A percentile compares a stretch with the other conserved stretches of the same genome.
Evolutionary conservation across 2,888 invertebrate species (phyloP).

Genomic region (Ophioninae sp.): DNA sequence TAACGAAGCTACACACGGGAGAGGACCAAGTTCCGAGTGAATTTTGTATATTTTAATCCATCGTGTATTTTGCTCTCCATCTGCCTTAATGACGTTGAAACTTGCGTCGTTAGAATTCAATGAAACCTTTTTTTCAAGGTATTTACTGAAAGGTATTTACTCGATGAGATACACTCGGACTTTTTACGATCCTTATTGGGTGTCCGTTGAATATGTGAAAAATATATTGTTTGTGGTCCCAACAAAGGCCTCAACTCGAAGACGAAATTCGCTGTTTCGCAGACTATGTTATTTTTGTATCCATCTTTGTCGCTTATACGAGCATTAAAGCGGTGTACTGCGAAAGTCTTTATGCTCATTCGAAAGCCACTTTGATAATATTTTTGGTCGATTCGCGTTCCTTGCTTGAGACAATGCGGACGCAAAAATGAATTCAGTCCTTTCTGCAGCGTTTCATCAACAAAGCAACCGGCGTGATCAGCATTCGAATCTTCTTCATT

Average conservation of each 20-base stretch:
- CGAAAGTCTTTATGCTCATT: not conserved
- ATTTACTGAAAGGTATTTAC: too few species aligned
- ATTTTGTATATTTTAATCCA: not conserved
- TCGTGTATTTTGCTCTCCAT: not conserved
- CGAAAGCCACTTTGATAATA: not conserved
- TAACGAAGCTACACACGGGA: slow-evolving; percentile 54
- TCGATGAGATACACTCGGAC: too few species aligned
- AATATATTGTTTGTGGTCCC: not conserved
- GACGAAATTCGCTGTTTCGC: not conserved
- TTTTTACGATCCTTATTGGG: too few species aligned
- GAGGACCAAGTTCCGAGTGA: not conserved
- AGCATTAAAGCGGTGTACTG: not conserved
- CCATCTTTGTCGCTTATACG: not conserved
- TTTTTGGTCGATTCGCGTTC: not conserved
- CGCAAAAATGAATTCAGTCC: not conserved
- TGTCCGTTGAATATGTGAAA: not conserved
- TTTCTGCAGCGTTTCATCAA: slow-evolving; percentile 7
- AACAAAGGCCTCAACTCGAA: not conserved
- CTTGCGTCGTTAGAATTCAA: not conserved
- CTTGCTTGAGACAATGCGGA: not conserved
- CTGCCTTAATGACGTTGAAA: slow-evolving; percentile 4
- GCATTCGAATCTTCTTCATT: slow-evolving; percentile 12
- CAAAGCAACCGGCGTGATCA: slow-evolving; percentile 7
- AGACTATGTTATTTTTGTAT: not conserved
- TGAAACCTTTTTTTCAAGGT: not conserved